Percentiles rank a stretch among this genome's conserved stretches.
Conservation (phyloP, 2,113 vertebrate species). For the Upupa epops region DNA sequence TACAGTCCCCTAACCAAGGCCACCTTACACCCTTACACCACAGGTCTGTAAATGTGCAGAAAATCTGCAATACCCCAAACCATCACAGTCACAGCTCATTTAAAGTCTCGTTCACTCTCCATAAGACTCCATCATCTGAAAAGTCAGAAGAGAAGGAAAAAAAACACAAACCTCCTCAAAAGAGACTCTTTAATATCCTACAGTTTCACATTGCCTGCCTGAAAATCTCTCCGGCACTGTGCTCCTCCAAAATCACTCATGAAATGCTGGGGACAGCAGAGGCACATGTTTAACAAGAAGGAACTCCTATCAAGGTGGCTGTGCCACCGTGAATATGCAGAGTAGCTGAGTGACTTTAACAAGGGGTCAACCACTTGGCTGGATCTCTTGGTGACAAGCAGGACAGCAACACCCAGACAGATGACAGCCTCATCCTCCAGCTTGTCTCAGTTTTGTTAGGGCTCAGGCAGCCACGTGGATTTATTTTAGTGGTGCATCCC, state of each 20-base stretch:
- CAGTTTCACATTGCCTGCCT: rapidly evolving
- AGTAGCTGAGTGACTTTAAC: neutral
- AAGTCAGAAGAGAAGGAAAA: neutral
- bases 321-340: neutral
- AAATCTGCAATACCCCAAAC: rapidly evolving
- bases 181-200: rapidly evolving
- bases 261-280: rapidly evolving
- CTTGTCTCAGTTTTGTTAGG: neutral
- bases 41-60: rapidly evolving
- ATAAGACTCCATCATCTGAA: neutral
- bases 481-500: neutral
- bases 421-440: constrained; percentile 45
- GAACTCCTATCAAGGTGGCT: rapidly evolving
- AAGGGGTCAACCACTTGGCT: neutral
- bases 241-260: neutral
- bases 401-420: constrained; percentile 28
- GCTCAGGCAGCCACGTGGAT: neutral
- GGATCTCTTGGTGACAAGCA: neutral
- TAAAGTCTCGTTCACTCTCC: neutral
- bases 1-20: neutral
- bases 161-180: rapidly evolving
- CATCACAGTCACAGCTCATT: rapidly evolving
- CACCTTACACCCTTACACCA: rapidly evolving
- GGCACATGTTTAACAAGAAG: neutral
- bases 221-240: rapidly evolving